Conservation (phyloP, 1,140 invertebrate species). For the Tetramorium simillimum region DNA sequence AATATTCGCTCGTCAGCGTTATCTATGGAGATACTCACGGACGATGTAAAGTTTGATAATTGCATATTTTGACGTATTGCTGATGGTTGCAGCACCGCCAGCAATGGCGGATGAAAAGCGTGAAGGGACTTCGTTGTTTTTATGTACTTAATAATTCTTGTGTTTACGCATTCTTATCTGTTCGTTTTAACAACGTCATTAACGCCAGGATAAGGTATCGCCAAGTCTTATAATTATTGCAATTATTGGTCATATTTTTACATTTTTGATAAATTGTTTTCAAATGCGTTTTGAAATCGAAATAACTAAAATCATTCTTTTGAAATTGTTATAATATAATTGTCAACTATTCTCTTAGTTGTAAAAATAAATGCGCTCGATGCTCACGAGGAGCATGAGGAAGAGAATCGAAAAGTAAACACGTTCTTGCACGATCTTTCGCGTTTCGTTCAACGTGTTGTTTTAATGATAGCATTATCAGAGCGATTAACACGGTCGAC, state of each 20-base stretch:
- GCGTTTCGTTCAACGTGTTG: constrained; percentile 20
- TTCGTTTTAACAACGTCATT: not conserved
- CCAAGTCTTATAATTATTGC: not conserved
- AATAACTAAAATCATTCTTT: not conserved
- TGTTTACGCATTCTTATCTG: not conserved
- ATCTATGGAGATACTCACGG: constrained; percentile 11
- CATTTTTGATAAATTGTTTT: not conserved
- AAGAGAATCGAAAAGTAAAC: not conserved
- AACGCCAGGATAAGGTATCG: not conserved
- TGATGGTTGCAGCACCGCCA: not conserved
- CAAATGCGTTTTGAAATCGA: not conserved
- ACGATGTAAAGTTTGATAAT: constrained; percentile 33
- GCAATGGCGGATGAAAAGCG: not conserved
- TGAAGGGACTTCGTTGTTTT: not conserved
- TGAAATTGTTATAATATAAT: not conserved
- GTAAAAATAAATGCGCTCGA: not conserved
- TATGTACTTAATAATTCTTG: not conserved
- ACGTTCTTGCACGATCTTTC: not conserved
- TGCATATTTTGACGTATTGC: constrained; percentile 15
- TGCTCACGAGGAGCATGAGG: not conserved
- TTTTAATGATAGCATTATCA: constrained; percentile 53
- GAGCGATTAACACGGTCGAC: constrained; percentile 48
- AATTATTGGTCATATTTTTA: not conserved
- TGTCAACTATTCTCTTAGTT: not conserved
- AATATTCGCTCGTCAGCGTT: constrained; percentile 7